Evolutionary conservation across 30 jellyfish, hydroid and myxozoan species (phyloP).

Genomic region (Haliclystus octoradiatus): DNA sequence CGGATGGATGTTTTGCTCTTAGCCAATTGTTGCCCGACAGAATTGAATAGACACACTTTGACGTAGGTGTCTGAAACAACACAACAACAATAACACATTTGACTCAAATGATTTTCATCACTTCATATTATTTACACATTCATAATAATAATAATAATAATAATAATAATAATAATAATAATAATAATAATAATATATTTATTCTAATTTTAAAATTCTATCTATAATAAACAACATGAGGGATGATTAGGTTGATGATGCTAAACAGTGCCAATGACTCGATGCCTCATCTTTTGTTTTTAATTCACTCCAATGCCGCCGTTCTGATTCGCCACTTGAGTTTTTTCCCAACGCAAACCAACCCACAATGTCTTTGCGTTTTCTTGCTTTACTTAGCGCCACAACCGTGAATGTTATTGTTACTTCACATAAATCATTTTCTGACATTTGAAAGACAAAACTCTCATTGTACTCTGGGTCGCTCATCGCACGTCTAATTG

Average conservation of each 20-base stretch:
- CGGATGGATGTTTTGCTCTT: slow-evolving; percentile 96
- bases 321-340: slow-evolving; percentile 50
- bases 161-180: too few relatives aligned
- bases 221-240: too few relatives aligned
- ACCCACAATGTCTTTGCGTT: slow-evolving; percentile 75
- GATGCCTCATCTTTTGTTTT: slow-evolving; percentile 37
- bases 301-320: slow-evolving; percentile 71
- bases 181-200: too few relatives aligned
- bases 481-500: slow-evolving; percentile 75
- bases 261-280: slow-evolving; percentile 40
- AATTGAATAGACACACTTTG: slow-evolving; percentile 88
- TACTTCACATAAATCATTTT: slow-evolving; percentile 69
- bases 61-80: slow-evolving; percentile 83
- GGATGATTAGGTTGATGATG: neutral
- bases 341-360: slow-evolving; percentile 86
- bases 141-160: too few relatives aligned
- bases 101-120: too few relatives aligned
- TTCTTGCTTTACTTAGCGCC: slow-evolving; percentile 55
- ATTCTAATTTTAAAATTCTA: too few relatives aligned
- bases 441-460: slow-evolving; percentile 93
- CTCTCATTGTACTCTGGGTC: slow-evolving; percentile 96
- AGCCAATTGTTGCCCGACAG: slow-evolving; percentile 95
- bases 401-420: slow-evolving; percentile 60
- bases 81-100: slow-evolving; percentile 4
- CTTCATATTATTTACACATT: too few relatives aligned